Conservation (phyloP, 2,888 invertebrate species). For the Diadromus collaris region DNA sequence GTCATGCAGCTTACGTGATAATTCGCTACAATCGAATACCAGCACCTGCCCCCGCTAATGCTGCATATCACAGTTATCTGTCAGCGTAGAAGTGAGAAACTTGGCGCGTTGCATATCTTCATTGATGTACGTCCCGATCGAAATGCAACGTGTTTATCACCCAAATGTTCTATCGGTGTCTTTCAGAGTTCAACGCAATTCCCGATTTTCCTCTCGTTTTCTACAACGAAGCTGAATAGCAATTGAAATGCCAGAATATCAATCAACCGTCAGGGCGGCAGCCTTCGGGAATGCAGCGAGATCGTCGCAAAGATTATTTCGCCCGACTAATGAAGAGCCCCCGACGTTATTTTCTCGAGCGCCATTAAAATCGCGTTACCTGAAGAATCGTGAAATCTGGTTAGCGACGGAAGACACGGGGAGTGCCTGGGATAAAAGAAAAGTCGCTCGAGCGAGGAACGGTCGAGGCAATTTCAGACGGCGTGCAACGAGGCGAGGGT, state of each 20-base stretch:
- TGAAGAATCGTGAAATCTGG: slow-evolving; percentile 61
- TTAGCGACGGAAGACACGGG: slow-evolving; percentile 42
- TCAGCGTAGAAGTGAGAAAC: no score
- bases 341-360: slow-evolving; percentile 60
- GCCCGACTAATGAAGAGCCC: slow-evolving; percentile 54
- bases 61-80: no score
- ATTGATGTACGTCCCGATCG: no score
- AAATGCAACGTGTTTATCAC: no score
- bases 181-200: no score
- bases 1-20: neutral
- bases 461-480: slow-evolving; percentile 36
- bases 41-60: no score
- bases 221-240: neutral
- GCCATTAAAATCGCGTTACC: slow-evolving; percentile 64
- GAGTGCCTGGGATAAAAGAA: slow-evolving; percentile 38
- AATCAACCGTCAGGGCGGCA: neutral
- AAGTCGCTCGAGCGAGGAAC: slow-evolving; percentile 26
- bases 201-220: no score
- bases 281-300: neutral
- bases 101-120: no score
- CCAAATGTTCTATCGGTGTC: no score
- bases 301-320: slow-evolving; percentile 35
- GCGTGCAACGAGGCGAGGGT: neutral
- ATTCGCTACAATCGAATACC: no score
- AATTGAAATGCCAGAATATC: neutral